These are phyloP conservation scores for Simalia tracyae DNA, from an alignment of 2,797 vertebrate species.

Conservation along the genomic window DNA sequence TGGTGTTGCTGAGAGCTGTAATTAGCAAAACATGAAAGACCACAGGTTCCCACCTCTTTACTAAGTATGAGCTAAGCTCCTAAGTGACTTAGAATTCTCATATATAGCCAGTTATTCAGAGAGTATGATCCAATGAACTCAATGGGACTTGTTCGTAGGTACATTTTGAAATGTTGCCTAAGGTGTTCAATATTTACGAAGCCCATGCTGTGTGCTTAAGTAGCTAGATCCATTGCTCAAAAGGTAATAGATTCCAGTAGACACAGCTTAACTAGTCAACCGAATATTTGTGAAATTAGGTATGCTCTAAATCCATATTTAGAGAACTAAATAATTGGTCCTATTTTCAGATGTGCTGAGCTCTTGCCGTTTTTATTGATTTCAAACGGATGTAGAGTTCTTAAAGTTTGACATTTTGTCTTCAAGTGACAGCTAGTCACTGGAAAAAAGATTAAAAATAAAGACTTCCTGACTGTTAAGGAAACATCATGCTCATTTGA, in stretches of 20 bases:
- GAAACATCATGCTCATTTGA: conserved; percentile 14
- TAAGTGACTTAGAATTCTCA: background rate
- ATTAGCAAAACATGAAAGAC: background rate
- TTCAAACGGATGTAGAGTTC: conserved; percentile 7
- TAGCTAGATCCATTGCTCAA: background rate
- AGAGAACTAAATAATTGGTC: background rate
- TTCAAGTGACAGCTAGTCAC: conserved; percentile 25
- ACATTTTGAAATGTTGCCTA: background rate
- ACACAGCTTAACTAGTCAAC: background rate
- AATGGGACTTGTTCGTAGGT: background rate
- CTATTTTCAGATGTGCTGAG: conserved; percentile 33
- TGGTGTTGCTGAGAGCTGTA: background rate
- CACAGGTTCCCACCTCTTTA: background rate
- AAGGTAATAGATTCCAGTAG: background rate
- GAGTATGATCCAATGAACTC: background rate
- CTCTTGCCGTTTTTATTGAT: conserved; percentile 27
- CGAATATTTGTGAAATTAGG: conserved; percentile 18
- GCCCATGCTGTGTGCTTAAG: background rate
- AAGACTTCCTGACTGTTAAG: conserved; percentile 32
- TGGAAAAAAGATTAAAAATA: conserved; percentile 43
- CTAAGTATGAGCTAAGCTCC: background rate
- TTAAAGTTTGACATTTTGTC: conserved; percentile 30
- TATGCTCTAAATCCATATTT: conserved; percentile 21
- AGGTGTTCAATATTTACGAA: background rate
- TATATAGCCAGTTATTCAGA: background rate